phyloP scores from a whole-genome alignment of 2,113 vertebrate species.

The Uria aalge region DNA sequence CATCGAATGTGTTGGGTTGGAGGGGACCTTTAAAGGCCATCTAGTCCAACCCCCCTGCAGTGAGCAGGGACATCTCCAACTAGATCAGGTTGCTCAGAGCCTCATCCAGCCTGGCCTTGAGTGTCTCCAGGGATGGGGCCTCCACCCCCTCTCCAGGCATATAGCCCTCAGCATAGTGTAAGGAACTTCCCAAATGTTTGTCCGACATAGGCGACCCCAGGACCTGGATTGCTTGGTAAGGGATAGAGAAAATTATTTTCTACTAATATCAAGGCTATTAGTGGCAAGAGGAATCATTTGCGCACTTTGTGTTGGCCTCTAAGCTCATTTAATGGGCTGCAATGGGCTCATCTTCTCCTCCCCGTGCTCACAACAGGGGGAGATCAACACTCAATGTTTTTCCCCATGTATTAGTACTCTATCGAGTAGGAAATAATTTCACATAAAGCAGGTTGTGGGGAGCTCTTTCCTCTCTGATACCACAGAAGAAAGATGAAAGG shows the following conservation, averaged over 20 bases:
- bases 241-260: not conserved
- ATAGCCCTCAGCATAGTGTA: too few relatives aligned
- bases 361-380: not conserved
- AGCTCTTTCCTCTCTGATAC: not conserved
- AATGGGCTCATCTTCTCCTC: not conserved
- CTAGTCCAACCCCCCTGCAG: too few relatives aligned
- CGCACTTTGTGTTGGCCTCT: not conserved
- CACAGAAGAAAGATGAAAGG: not conserved
- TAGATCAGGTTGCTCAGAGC: too few relatives aligned
- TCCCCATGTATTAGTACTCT: not conserved
- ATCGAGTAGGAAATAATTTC: not conserved
- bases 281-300: not conserved
- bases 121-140: too few relatives aligned
- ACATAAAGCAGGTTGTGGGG: not conserved
- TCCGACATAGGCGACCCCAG: rapidly evolving
- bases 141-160: too few relatives aligned
- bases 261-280: not conserved
- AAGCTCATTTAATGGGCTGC: not conserved
- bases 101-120: too few relatives aligned
- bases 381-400: not conserved
- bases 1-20: too few relatives aligned
- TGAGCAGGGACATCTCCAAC: too few relatives aligned
- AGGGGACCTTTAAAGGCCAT: too few relatives aligned
- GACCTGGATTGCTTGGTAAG: not conserved
- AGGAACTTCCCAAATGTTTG: not conserved